Evolutionary conservation across 2,888 invertebrate species (phyloP).

Genomic region (Tyria jacobaeae): DNA sequence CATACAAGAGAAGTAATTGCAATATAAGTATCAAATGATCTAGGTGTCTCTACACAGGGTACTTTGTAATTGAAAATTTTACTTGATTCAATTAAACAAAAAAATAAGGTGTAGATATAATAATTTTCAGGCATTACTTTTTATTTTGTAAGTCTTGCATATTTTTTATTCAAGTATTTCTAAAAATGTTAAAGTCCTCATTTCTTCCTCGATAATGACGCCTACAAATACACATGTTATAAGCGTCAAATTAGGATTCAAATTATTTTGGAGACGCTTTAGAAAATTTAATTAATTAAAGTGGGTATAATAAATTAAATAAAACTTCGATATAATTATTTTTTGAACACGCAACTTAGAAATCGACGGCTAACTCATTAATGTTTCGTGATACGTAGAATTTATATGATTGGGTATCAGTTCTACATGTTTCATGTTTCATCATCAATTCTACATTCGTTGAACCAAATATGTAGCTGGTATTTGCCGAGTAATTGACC

Average conservation of each 20-base stretch:
- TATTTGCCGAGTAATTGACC: constrained; percentile 68
- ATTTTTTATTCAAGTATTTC: too few species aligned
- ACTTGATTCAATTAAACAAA: too few species aligned
- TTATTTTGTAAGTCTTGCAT: neutral
- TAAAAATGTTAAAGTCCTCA: too few species aligned
- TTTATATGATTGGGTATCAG: constrained; percentile 48
- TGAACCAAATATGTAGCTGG: constrained; percentile 51
- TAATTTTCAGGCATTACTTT: too few species aligned
- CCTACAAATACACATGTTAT: neutral
- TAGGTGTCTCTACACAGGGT: neutral
- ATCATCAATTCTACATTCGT: constrained; percentile 51
- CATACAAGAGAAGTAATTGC: neutral
- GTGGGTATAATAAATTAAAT: too few species aligned
- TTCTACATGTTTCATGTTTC: constrained; percentile 36
- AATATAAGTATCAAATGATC: neutral
- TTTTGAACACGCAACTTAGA: constrained; percentile 26
- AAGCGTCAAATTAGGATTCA: neutral
- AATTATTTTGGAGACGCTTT: neutral
- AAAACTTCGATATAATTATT: too few species aligned
- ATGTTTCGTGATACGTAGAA: constrained; percentile 26
- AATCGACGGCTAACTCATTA: constrained; percentile 24
- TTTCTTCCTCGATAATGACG: neutral
- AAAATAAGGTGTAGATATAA: too few species aligned
- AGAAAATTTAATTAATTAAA: neutral
- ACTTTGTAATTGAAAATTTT: neutral